A percentile compares a stretch with the other conserved stretches of the same genome.
Evolutionary conservation across 2,888 invertebrate genomes (phyloP).

Genomic region (Phortica magna): DNA sequence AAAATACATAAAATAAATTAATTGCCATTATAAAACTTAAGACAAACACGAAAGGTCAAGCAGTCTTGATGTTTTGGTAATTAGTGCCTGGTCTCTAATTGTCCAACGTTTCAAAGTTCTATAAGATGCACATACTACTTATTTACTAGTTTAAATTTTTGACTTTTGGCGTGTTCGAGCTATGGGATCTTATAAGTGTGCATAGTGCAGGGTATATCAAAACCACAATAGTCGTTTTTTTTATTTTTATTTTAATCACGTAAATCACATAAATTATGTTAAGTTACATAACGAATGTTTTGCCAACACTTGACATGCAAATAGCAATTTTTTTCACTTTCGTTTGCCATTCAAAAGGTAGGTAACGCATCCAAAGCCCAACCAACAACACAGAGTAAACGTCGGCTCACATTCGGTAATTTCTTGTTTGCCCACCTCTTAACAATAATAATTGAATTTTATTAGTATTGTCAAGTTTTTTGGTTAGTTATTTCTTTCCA

Average conservation of each 20-base stretch:
- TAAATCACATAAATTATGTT: conserved; percentile 65
- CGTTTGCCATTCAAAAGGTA: conserved; percentile 14
- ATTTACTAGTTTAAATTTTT: no score
- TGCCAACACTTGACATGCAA: conserved; percentile 4
- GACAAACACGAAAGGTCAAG: no score
- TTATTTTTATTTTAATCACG: conserved; percentile 48
- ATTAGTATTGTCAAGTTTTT: conserved; percentile 19
- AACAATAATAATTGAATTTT: conserved; percentile 19
- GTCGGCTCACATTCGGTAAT: not conserved
- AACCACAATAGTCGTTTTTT: not conserved
- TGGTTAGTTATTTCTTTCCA: not conserved
- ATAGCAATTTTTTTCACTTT: conserved; percentile 28
- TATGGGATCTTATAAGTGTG: no score
- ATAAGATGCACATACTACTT: no score
- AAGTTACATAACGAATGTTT: conserved; percentile 48
- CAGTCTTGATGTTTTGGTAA: no score
- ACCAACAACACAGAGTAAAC: not conserved
- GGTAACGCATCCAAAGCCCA: not conserved
- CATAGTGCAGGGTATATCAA: no score
- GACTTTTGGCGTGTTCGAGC: no score
- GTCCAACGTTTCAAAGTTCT: no score
- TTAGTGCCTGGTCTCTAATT: no score
- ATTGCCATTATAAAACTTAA: conserved; percentile 48
- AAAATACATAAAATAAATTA: no score
- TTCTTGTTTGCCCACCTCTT: not conserved